These are phyloP conservation scores for Halocynthia roretzi DNA, from an alignment of 23 tunicate species.

Conservation along the genomic window DNA sequence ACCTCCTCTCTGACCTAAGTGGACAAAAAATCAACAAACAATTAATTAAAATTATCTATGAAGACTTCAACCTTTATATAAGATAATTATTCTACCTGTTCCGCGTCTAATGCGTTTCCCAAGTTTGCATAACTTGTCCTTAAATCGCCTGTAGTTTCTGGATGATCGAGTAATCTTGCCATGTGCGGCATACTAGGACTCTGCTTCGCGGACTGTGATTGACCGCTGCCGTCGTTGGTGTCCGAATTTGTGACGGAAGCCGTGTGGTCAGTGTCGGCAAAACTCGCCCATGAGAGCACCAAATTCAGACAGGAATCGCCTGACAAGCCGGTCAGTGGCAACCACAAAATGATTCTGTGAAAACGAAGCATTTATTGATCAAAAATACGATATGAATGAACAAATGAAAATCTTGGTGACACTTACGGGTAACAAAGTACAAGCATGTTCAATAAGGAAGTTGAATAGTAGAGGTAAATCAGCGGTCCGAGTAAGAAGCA, in stretches of 20 bases:
- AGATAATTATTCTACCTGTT: slow-evolving; percentile 3
- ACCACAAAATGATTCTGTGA: slow-evolving; percentile 35
- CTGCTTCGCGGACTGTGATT: background rate
- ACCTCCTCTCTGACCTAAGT: slow-evolving; percentile 36
- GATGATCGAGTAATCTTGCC: slow-evolving; percentile 16
- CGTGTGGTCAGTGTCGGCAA: background rate
- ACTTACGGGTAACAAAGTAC: slow-evolving; percentile 66
- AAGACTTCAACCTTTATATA: background rate
- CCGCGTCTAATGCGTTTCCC: slow-evolving; percentile 26
- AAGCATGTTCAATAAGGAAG: slow-evolving; percentile 23
- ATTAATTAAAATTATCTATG: background rate
- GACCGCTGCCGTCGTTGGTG: background rate
- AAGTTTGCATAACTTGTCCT: slow-evolving; percentile 4
- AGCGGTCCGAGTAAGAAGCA: slow-evolving; percentile 11
- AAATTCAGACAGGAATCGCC: slow-evolving; percentile 27
- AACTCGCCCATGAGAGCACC: slow-evolving; percentile 3
- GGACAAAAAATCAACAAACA: background rate
- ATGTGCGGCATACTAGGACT: background rate
- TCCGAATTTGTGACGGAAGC: background rate
- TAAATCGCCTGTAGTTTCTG: slow-evolving; percentile 14
- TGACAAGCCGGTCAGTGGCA: slow-evolving; percentile 26
- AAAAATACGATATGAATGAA: background rate
- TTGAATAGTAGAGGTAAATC: slow-evolving; percentile 7
- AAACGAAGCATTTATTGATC: background rate
- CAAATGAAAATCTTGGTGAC: background rate